A percentile compares a stretch with the other conserved stretches of the same genome.
Evolutionary conservation across 2,888 invertebrate species (phyloP).

Genomic region (Gastrophysa polygoni): DNA sequence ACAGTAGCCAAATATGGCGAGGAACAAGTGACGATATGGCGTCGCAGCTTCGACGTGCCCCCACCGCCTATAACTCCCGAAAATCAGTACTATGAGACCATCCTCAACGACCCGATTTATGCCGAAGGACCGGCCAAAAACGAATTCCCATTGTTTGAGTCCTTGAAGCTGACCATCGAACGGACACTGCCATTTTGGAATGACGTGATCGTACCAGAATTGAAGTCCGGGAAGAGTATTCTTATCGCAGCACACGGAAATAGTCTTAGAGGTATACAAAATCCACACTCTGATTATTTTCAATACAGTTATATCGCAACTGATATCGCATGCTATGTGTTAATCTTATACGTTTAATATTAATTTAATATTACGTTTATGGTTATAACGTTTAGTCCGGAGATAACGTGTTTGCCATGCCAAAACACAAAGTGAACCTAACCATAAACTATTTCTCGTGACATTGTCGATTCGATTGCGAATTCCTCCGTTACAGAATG

Average conservation of each 20-base stretch:
- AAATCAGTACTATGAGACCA: constrained; percentile 76
- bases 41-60: constrained; percentile 80
- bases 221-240: constrained; percentile 77
- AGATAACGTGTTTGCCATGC: too few relatives aligned
- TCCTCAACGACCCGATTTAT: constrained; percentile 78
- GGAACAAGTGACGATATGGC: constrained; percentile 78
- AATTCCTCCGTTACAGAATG: too few relatives aligned
- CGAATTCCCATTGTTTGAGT: constrained; percentile 83
- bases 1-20: constrained; percentile 86
- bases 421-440: too few relatives aligned
- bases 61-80: constrained; percentile 81
- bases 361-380: too few relatives aligned
- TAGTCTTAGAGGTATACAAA: constrained; percentile 74
- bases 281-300: too few relatives aligned
- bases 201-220: constrained; percentile 76
- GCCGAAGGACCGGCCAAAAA: constrained; percentile 71
- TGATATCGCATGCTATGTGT: too few relatives aligned
- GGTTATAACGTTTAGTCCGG: too few relatives aligned
- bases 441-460: too few relatives aligned
- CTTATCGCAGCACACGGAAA: constrained; percentile 88
- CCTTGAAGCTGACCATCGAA: constrained; percentile 80
- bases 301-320: too few relatives aligned
- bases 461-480: too few relatives aligned
- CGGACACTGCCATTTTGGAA: constrained; percentile 89
- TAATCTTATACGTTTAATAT: too few relatives aligned